Evolutionary conservation across 2,797 vertebrate species (phyloP), one percentile per base, ranked within the genome.

Genomic region (Cheirogaleus major): DNA sequence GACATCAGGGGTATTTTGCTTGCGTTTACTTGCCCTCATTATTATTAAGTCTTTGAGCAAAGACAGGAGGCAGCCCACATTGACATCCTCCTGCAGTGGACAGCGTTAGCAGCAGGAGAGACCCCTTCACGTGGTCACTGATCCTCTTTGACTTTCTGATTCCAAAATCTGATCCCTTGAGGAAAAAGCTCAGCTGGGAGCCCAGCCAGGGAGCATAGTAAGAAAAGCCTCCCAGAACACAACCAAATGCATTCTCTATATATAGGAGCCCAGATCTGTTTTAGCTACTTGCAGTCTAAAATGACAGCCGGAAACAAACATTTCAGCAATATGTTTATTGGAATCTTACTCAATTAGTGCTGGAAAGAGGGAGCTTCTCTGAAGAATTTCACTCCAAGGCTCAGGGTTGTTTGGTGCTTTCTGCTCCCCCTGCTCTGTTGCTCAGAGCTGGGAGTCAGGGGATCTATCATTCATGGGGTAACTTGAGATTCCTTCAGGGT

Each of bases 231-330:
- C 87, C 88, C 92, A 93, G 98, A 95, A 93, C 88, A 91, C 95
- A 97, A 83, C 78, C 92, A 95, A 95, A 84, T 1, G 17, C 97
- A 80, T 79, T 0, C 50, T 97, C 98, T 98, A 89, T 97, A 97
- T 97, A 98, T 97, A 97, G 98, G 96, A 83, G 95, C 88, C 81
- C 81, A 91, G 91, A 92, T 93, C 81, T 69, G 93, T 85, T 91
- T 93, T 88, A 94, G 95, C 95, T 4, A 0, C 96, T 97, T 52
- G 8, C 86, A 97, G 95, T 93, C 94, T 88, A 95, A 92, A 97
- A 95, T 41, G 84, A 98, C 97, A 97, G 94, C 89, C 38, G 0
- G 95, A 94, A 98, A 96, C 93, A 98, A 98, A 97, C 15, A 97
- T 86, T 92, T 98, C 95, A 91, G 95, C 97, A 97, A 97, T 95